Percentiles rank a stretch among this genome's conserved stretches.
Conservation (phyloP, 2,888 invertebrate species). For the Drosophila colorata region DNA sequence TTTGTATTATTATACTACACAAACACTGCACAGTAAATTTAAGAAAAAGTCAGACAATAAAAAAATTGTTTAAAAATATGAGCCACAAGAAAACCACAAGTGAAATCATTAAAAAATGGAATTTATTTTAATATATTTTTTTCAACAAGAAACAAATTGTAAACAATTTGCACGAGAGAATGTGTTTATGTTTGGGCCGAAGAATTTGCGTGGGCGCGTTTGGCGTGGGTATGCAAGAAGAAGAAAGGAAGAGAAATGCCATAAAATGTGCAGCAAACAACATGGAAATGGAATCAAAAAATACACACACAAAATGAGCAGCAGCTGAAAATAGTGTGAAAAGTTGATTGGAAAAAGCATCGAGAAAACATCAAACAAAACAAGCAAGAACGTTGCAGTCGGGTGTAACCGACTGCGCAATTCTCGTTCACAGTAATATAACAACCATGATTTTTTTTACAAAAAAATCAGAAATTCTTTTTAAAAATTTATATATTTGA, state of each 20-base stretch:
- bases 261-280: conserved; percentile 53
- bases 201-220: conserved; percentile 68
- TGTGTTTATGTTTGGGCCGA: conserved; percentile 22
- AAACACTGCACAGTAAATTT: conserved; percentile 24
- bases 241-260: conserved; percentile 10
- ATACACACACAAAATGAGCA: conserved; percentile 38
- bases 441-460: too few relatives aligned
- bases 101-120: conserved; percentile 25
- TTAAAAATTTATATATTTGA: too few relatives aligned
- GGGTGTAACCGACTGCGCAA: too few relatives aligned
- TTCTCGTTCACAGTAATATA: too few relatives aligned
- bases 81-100: conserved; percentile 28
- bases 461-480: too few relatives aligned
- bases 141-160: conserved; percentile 18
- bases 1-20: conserved; percentile 7
- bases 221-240: conserved; percentile 49
- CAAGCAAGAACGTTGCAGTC: too few relatives aligned
- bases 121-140: conserved; percentile 6
- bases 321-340: conserved; percentile 47
- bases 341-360: conserved; percentile 68
- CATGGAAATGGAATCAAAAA: conserved; percentile 10
- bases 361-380: conserved; percentile 65
- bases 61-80: conserved; percentile 19
- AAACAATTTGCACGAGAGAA: conserved; percentile 45
- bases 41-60: conserved; percentile 15